Base-by-base conservation (phyloP, 2,888 invertebrate genomes). In the Eupithecia subumbrata region DNA sequence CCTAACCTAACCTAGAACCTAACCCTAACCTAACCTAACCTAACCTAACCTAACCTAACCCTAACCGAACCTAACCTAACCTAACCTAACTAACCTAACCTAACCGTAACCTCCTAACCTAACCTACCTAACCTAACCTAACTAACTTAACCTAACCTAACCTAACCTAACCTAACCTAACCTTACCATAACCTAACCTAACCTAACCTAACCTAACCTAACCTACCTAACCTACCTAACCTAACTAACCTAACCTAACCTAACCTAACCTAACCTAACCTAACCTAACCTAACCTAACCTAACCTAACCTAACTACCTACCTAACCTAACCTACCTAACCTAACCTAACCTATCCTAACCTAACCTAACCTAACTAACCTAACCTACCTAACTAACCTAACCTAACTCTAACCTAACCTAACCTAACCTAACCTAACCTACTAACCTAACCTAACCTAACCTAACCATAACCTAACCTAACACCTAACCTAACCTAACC, bases 261-360 rank as follows among this genome's bases (percentile, higher is more conserved):
- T 79, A 78, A 78, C 79, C 79, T 78, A 79, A 76, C 45, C 12
- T 78, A 76, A 78, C 80, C 79, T 79, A 79, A 79, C 79, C 79
- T 80, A 79, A 79, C 34, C 70, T 77, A 74, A 74, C 76, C 76
- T 80, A 79, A 79, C 79, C 79, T 34, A 45, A 45, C 45, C 45
- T 45, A 45, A 45, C 45, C 45, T 82, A 82, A 83, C 81, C 77
- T 75, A 75, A 82, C 82, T 81, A 78, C 80, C 79, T 80, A 79
- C 81, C 81, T 82, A 79, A 78, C 82, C 81, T 79, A 84, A 82
- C 81, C 78, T 76, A 81, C 79, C 81, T 79, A 80, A 81, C 83
- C 83, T 83, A 83, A 83, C 82, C 80, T 81, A 82, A 82, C 82
- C 82, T 81, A 81, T 80, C 80, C 81, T 81, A 83, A 82, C 81